phyloP scores from a whole-genome alignment of 2,797 vertebrate species.

The Brachymystax lenok region DNA sequence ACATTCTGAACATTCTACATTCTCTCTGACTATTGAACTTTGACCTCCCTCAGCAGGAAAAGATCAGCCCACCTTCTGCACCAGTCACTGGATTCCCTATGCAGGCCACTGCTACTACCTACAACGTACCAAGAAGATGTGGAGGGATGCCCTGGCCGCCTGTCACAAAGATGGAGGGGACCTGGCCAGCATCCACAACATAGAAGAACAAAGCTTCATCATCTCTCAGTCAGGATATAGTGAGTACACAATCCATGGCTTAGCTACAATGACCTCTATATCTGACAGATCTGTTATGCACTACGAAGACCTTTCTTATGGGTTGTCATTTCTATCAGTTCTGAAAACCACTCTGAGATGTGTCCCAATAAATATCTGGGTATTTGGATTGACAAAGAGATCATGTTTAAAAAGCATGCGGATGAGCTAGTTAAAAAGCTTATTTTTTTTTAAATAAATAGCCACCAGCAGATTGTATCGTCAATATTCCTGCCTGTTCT shows the following conservation, averaged over 20 bases:
- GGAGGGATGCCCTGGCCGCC: conserved; percentile 81
- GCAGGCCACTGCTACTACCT: conserved; percentile 87
- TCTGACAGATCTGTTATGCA: too few species aligned
- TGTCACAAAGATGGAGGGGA: conserved; percentile 89
- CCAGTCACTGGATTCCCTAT: conserved; percentile 87
- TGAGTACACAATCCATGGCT: conserved; percentile 67
- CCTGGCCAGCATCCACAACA: conserved; percentile 86
- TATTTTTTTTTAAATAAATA: too few species aligned
- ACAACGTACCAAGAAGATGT: conserved; percentile 79
- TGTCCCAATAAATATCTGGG: too few species aligned
- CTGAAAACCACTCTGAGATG: too few species aligned
- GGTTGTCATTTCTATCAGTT: too few species aligned
- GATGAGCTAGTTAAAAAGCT: too few species aligned
- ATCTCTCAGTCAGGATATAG: conserved; percentile 89
- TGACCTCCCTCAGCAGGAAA: conserved; percentile 59
- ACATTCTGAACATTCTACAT: neutral
- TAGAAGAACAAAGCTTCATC: conserved; percentile 92
- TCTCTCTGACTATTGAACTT: neutral
- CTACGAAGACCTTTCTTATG: too few species aligned
- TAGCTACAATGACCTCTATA: neutral
- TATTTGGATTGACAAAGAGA: too few species aligned
- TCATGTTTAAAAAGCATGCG: too few species aligned
- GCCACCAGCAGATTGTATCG: too few species aligned
- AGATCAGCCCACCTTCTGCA: conserved; percentile 79
- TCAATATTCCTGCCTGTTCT: too few species aligned